Base-by-base conservation (phyloP, 2,113 vertebrate genomes). In the Oplegnathus fasciatus region DNA sequence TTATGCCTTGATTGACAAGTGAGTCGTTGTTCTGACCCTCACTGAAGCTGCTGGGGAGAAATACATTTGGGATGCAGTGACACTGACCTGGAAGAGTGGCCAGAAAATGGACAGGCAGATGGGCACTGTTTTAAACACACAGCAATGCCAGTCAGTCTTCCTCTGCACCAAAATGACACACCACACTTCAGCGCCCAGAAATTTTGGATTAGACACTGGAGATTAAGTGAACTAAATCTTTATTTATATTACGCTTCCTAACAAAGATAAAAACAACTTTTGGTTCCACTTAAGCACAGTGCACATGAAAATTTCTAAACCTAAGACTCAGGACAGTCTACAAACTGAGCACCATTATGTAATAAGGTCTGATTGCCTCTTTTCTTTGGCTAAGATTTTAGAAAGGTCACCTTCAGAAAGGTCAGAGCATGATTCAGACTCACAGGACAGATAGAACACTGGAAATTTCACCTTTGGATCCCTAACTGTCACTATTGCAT, bases 331-430 rank as follows among this genome's bases (percentile, higher is more conserved):
- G 50, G 40, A 60, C 18, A 40, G 48, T 55, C 40, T 10, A 40
- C 17, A 60, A 68, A 54, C 42, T 18, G n/a, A 40, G 14, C 11
- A 57, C 52, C 14, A 50, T 37, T 44, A 24, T 32, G 34, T 7
- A 7, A 32, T 61, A 76, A 24, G 4, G 18, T 14, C n/a, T 62
- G 20, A 66, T 70, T 13, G 11, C 24, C 22, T 10, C 8, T 20
- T 65, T 67, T 40, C 20, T 32, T 1, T 30, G 55, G 32, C 42
- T 82, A 52, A 10, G 8, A 46, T 60, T 67, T 71, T 20, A 50
- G 13, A 87, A 22, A 69, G 26, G 71, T 74, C 78, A 74, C 60
- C 24, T 82, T 68, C 34, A 65, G 9, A 61, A 55, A 83, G 42
- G 77, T 61, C 65, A 65, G n/a, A 54, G 24, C 11, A 52, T 14